Evolutionary conservation across 2,888 invertebrate genomes (phyloP).

Genomic region (Cosmorhoe ocellata): DNA sequence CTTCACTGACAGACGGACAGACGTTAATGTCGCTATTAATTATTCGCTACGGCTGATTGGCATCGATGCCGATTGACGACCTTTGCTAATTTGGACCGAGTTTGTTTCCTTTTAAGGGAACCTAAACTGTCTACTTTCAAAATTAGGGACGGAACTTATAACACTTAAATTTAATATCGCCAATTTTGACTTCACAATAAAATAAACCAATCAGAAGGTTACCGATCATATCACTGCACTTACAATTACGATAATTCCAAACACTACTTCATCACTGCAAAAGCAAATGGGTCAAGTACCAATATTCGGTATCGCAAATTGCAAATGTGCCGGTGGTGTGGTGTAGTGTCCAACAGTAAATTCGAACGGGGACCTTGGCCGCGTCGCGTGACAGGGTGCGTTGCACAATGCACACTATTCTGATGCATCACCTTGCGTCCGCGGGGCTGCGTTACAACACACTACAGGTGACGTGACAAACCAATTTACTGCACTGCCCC

Average conservation of each 20-base stretch:
- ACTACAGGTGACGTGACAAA: conserved; percentile 35
- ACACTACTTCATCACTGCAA: conserved; percentile 20
- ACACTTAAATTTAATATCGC: too few relatives aligned
- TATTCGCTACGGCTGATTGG: conserved; percentile 42
- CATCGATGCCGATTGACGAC: conserved; percentile 29
- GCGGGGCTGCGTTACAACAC: conserved; percentile 29
- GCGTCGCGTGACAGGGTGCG: conserved; percentile 48
- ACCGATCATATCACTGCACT: conserved; percentile 6
- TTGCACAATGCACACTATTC: conserved; percentile 65
- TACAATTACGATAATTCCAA: conserved; percentile 13
- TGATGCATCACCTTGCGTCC: conserved; percentile 56
- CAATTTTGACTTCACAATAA: neutral
- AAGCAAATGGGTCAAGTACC: conserved; percentile 31
- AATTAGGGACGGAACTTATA: too few relatives aligned
- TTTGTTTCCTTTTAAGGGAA: conserved; percentile 19
- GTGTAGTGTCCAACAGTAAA: conserved; percentile 42
- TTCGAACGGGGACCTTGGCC: conserved; percentile 51
- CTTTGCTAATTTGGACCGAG: conserved; percentile 17
- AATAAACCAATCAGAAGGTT: neutral
- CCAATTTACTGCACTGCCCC: conserved; percentile 23
- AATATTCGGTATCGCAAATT: conserved; percentile 29
- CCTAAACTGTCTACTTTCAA: neutral
- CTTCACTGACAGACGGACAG: conserved; percentile 38
- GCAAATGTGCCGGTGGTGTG: conserved; percentile 39
- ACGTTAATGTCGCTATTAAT: conserved; percentile 40